phyloP scores from a whole-genome alignment of 1,140 invertebrate genomes.

The Drosophila carrolli region DNA sequence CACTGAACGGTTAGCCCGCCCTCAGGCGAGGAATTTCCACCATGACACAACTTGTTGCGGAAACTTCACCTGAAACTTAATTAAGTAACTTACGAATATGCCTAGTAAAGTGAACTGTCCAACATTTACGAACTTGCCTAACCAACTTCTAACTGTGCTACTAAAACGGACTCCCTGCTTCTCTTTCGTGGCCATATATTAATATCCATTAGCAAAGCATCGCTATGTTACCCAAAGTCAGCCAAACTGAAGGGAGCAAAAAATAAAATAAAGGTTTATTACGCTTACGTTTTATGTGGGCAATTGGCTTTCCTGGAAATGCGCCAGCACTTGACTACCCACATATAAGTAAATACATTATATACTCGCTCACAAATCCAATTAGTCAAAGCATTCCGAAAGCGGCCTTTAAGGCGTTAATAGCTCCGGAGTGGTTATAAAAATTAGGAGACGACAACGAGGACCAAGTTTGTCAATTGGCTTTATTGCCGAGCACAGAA shows the following conservation, averaged over 20 bases:
- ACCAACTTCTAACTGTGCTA: constrained; percentile 1
- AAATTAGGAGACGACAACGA: constrained; percentile 42
- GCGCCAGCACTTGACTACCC: constrained; percentile 37
- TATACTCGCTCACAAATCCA: constrained; percentile 58
- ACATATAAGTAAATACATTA: constrained; percentile 14
- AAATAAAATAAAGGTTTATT: constrained; percentile 62
- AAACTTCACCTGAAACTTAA: constrained; percentile 57
- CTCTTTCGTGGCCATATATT: constrained; percentile 34
- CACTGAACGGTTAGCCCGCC: constrained; percentile 2
- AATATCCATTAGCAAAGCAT: constrained; percentile 68
- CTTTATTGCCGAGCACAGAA: constrained; percentile 3
- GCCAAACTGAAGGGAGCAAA: not conserved
- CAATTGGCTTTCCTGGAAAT: constrained; percentile 39
- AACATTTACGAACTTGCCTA: constrained; percentile 13
- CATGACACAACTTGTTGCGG: constrained; percentile 31
- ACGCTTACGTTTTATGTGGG: constrained; percentile 64
- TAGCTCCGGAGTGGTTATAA: constrained; percentile 52
- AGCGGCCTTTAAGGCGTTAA: constrained; percentile 56
- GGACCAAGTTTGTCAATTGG: constrained; percentile 60
- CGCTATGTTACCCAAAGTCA: constrained; percentile 30
- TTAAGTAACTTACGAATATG: constrained; percentile 66
- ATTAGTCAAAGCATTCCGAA: constrained; percentile 50
- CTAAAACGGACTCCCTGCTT: not conserved
- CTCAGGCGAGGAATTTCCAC: not conserved
- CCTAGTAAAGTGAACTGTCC: constrained; percentile 44